Evolutionary conservation across 2,888 invertebrate species (phyloP), one percentile per base, ranked within the genome.

Genomic region (Polymixis lichenea): DNA sequence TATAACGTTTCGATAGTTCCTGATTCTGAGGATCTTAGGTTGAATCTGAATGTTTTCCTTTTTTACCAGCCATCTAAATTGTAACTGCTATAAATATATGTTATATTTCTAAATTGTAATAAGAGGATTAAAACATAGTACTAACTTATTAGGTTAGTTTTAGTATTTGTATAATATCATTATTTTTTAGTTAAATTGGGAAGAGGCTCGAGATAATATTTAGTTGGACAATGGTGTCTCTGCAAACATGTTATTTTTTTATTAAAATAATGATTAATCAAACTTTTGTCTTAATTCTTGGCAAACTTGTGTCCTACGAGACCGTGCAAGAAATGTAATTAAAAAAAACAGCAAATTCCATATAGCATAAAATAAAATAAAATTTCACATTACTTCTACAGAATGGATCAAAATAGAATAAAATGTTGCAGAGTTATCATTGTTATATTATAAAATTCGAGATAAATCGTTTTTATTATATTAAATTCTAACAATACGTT

Each of bases 171-270:
- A 86, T 61, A 81, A 86, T 61, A 81, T 86, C 75, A 81, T 87
- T 85, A 83, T 86, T 88, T 83, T 83, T 81, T 83, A 83, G 73
- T 83, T 85, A 79, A 86, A 84, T 85, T 86, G 87, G 88, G 86
- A 84, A 89, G 88, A 89, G 88, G 88, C 88, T 89, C 79, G 80
- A 77, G 77, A 82, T 83, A 83, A 80, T 82, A 81, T 83, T 85
- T 85, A 86, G 80, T 83, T 78, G 25, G 46, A 46, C 76, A 64
- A 65, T 71, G 82, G 58, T 84, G 66, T 70, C 80, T 85, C 82
- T 78, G 75, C 55, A 67, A 72, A 70, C n/a, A 64, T n/a, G 13
- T 38, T 28, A 55, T 69, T 65, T 69, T 51, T 32, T 15, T 15
- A n/a, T 77, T 76, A n/a, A 15, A 49, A 56, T 51, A 15, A 13